Evolutionary conservation across 1,140 invertebrate species (phyloP).

Genomic region (Ostrea denselamellosa): DNA sequence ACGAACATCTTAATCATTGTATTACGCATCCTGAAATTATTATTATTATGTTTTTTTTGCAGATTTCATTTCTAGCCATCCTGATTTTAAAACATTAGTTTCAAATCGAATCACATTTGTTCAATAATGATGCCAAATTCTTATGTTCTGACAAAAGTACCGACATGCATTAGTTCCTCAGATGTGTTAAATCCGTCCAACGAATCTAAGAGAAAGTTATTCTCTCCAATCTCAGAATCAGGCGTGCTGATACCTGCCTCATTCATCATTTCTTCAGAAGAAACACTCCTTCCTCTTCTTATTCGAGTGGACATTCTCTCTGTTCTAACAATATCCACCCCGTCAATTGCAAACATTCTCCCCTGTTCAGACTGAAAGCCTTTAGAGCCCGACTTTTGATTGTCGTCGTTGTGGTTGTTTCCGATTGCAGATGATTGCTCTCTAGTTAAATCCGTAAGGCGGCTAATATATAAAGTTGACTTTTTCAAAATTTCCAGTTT

Average conservation of each 20-base stretch:
- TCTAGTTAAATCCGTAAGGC: background rate
- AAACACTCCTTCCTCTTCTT: background rate
- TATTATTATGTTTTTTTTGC: too few relatives aligned
- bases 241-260: background rate
- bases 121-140: too few relatives aligned
- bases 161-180: background rate
- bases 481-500: constrained; percentile 41
- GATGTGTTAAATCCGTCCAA: background rate
- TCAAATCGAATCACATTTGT: too few relatives aligned
- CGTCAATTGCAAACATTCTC: background rate
- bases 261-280: background rate
- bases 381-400: background rate
- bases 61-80: too few relatives aligned
- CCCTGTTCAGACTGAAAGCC: background rate
- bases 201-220: background rate
- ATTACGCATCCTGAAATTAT: too few relatives aligned
- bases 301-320: background rate
- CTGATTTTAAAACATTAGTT: too few relatives aligned
- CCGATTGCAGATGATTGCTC: background rate
- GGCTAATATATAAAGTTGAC: constrained; percentile 28
- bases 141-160: constrained; percentile 1
- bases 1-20: too few relatives aligned
- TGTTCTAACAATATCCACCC: background rate
- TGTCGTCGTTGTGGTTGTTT: background rate
- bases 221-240: background rate